Base-by-base conservation (phyloP, 2,113 vertebrate species). In the Caracal caracal region DNA sequence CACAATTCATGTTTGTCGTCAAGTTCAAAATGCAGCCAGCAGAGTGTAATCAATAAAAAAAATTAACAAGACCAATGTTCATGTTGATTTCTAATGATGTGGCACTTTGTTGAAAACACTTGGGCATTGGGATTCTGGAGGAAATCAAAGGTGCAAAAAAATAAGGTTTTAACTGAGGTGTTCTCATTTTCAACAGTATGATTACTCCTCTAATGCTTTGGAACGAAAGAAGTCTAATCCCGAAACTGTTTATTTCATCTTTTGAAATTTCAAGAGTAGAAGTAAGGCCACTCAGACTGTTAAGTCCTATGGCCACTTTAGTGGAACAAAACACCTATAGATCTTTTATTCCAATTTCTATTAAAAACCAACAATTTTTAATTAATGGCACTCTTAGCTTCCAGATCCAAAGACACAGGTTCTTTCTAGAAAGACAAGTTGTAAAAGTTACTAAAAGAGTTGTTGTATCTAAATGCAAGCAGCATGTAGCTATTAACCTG, bases 1-100 rank as follows among this genome's bases (percentile, higher is more conserved):
- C 24, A 75, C 95, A 87, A 95, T 95, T 96, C 65, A 95, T 92
- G 63, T 88, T 43, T 68, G 63, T 88, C 33, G 19, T 95, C 78
- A 80, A 51, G 83, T 80, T 88, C 59, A 85, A 90, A 92, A 79
- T 61, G 53, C 80, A 84, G 82, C 63, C 70, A 47, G 73, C 68
- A 96, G 43, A 68, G 37, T 4, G 51, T 66, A 80, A 68, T 78
- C 35, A 86, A 43, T 96, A 89, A 94, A 87, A 75, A 92, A 92
- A 92, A 65, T 94, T 90, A 35, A 88, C 79, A 37, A 93, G 5
- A 2, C 26, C 47, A 40, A 40, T 10, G 5, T 71, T 47, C 28
- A 2, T 71, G 33, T 47, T 49, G 51, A 47, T 71, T 65, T 90
- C 82, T 91, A 13, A 12, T 63, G 56, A 70, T 40, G 70, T 66